Evolutionary conservation across 35 echinoderm and acorn worm species (phyloP), one percentile per base, ranked within the genome.

Genomic region (Acanthaster planci): DNA sequence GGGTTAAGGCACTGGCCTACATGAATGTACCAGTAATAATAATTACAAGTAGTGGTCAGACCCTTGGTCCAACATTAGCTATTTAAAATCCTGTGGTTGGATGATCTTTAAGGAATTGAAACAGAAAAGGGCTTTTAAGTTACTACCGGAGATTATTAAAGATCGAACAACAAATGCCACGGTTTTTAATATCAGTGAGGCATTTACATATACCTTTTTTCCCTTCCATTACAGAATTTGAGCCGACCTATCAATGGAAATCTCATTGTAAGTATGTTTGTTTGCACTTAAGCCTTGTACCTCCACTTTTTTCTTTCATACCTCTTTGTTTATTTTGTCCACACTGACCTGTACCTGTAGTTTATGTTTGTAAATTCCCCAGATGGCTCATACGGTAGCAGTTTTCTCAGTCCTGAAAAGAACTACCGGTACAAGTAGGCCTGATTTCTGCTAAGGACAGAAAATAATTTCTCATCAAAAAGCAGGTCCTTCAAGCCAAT

Each of bases 241-340:
- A 72, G 34, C 64, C 64, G 7, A 34, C 64, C 26, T 72, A 72
- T 9, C 64, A 72, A 29, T 72, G 64, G 64, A 72, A 72, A 72
- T 72, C 64, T 1, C 34, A 72, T 72, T 35, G 64, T 72, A 72
- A 72, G 64, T 72, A 72, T 72, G 18, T 12, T 12, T 47, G 42
- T 47, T 47, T 47, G 4, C 12, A 47, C 42, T 47, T 47, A 12
- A n/a, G n/a, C n/a, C n/a, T n/a, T n/a, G n/a, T n/a, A n/a, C n/a
- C n/a, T n/a, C n/a, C n/a, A n/a, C n/a, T n/a, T n/a, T n/a, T n/a
- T n/a, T n/a, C n/a, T n/a, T n/a, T n/a, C n/a, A n/a, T n/a, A n/a
- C n/a, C n/a, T n/a, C n/a, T n/a, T n/a, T n/a, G n/a, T n/a, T n/a
- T n/a, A n/a, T n/a, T n/a, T n/a, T n/a, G n/a, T n/a, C n/a, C n/a